Evolutionary conservation across 2,113 vertebrate genomes (phyloP).

Genomic region (Amia ocellicauda): DNA sequence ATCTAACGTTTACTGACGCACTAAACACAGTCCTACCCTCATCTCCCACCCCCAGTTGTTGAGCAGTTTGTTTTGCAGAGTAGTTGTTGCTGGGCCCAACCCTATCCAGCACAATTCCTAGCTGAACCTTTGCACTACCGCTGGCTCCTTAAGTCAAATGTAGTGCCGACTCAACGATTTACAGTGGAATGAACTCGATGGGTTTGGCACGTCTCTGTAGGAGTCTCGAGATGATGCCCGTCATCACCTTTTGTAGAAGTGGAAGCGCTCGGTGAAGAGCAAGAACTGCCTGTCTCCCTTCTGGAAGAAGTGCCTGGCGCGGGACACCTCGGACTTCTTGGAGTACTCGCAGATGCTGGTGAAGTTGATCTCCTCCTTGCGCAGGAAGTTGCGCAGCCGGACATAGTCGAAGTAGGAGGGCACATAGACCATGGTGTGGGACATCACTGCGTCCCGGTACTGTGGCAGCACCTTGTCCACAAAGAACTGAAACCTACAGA

Average conservation of each 20-base stretch:
- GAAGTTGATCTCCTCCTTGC: constrained; percentile 84
- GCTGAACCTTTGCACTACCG: no score
- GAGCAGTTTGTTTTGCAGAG: no score
- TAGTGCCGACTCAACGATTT: no score
- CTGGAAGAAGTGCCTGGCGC: constrained; percentile 81
- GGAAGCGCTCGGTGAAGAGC: constrained; percentile 91
- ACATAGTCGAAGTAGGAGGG: constrained; percentile 94
- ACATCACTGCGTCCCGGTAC: constrained; percentile 92
- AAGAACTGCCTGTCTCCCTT: constrained; percentile 86
- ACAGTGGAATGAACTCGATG: no score
- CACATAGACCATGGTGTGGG: constrained; percentile 87
- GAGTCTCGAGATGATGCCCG: no score
- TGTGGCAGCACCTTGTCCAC: constrained; percentile 84
- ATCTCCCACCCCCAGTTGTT: no score
- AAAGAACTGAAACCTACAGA: constrained; percentile 85
- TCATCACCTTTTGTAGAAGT: constrained; percentile 92
- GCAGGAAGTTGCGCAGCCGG: constrained; percentile 90
- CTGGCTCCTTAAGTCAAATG: no score
- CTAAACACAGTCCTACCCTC: no score
- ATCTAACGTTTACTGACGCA: no score
- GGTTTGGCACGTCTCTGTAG: no score
- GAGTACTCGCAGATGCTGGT: constrained; percentile 86
- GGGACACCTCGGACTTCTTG: constrained; percentile 70
- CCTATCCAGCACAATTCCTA: no score
- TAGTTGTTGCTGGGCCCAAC: no score